Percentiles rank a stretch among this genome's conserved stretches.
phyloP scores from a whole-genome alignment of 1,140 invertebrate genomes.

The Rhagoletis zephyria region DNA sequence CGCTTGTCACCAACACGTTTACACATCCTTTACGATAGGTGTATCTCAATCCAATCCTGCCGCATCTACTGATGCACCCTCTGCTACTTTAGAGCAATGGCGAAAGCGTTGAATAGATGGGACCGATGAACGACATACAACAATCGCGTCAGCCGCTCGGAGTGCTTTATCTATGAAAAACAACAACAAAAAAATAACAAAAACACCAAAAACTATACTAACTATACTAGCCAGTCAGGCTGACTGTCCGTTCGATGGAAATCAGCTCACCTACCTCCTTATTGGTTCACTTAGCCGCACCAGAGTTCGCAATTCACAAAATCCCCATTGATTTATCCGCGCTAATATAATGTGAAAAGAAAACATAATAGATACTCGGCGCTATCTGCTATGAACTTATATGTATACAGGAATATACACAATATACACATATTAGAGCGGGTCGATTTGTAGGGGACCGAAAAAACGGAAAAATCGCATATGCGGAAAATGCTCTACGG shows the following conservation, averaged over 20 bases:
- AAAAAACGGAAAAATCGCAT: too few species aligned
- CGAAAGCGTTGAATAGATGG: conserved; percentile 15
- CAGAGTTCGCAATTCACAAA: conserved; percentile 42
- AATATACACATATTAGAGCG: neutral
- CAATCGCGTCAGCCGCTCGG: neutral
- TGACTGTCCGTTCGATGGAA: neutral
- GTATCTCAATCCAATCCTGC: conserved; percentile 9
- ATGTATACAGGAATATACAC: conserved; percentile 8
- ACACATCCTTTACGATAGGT: neutral
- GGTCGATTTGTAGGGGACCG: too few species aligned
- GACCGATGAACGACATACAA: neutral
- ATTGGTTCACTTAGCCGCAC: neutral
- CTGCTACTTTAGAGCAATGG: neutral
- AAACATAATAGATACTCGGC: conserved; percentile 25
- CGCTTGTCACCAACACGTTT: neutral
- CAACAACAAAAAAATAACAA: neutral
- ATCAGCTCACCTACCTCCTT: neutral
- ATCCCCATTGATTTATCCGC: conserved; percentile 50
- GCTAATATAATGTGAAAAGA: conserved; percentile 43
- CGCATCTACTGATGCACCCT: too few species aligned
- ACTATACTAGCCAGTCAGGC: neutral
- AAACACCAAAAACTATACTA: neutral
- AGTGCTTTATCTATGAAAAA: conserved; percentile 28
- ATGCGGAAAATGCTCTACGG: too few species aligned
- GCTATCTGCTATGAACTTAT: neutral